A percentile compares a stretch with the other conserved stretches of the same genome.
These are phyloP conservation scores for Centropus unirufus DNA, from an alignment of 2,113 vertebrate genomes.

Conservation along the genomic window DNA sequence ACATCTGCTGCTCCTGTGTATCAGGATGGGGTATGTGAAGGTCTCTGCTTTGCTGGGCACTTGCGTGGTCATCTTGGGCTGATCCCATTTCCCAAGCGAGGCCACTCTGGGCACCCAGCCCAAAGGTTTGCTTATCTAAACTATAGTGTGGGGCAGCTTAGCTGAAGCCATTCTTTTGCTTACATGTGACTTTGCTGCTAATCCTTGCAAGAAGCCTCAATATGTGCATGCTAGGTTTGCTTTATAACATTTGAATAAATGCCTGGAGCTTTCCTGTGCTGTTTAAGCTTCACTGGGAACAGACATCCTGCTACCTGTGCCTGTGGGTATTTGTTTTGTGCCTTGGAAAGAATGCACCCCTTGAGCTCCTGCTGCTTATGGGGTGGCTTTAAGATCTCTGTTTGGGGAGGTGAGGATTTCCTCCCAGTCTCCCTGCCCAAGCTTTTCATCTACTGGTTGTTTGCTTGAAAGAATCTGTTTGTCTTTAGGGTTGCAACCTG, in stretches of 20 bases:
- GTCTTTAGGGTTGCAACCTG: constrained; percentile 81
- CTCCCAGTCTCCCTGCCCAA: background rate
- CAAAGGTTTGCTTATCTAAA: background rate
- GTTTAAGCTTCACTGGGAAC: background rate
- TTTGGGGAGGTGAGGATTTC: constrained; percentile 21
- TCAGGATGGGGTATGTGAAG: accelerated
- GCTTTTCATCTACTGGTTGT: constrained; percentile 56
- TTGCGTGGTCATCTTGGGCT: accelerated
- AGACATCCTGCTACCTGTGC: constrained; percentile 64
- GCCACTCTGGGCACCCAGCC: background rate
- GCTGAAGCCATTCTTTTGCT: background rate
- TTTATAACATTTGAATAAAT: constrained; percentile 41
- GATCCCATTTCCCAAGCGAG: background rate
- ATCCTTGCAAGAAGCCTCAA: background rate
- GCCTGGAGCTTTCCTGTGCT: constrained; percentile 41
- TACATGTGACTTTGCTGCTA: background rate
- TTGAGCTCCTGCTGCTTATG: background rate
- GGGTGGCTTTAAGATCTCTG: background rate
- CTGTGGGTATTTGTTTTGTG: constrained; percentile 59
- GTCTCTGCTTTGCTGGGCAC: background rate
- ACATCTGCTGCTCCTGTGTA: accelerated
- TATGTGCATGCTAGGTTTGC: background rate
- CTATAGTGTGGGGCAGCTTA: background rate
- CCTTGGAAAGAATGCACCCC: background rate
- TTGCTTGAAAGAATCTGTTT: constrained; percentile 78